phyloP scores from a whole-genome alignment of 2,888 invertebrate genomes.

The Eutolmus rufibarbis region DNA sequence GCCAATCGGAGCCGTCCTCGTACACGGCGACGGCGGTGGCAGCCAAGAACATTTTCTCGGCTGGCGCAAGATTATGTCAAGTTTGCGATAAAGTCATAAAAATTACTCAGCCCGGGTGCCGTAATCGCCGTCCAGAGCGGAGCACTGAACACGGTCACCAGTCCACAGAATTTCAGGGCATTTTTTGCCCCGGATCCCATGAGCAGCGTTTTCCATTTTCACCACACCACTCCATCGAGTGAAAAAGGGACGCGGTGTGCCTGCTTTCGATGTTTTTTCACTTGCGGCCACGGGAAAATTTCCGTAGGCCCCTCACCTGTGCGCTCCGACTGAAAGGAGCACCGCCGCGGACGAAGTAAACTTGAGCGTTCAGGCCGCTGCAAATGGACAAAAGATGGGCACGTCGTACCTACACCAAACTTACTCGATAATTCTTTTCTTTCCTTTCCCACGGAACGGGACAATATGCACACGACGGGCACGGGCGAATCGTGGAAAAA shows the following conservation, averaged over 20 bases:
- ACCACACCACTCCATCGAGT: not conserved
- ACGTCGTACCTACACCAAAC: conserved; percentile 23
- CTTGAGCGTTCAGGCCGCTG: not conserved
- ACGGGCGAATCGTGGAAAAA: not conserved
- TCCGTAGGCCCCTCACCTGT: not conserved
- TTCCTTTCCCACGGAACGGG: conserved; percentile 19
- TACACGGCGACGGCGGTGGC: not conserved
- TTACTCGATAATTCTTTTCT: conserved; percentile 28
- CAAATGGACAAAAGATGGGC: not conserved
- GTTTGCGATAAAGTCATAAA: not conserved
- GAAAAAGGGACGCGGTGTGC: not conserved
- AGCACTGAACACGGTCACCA: not conserved
- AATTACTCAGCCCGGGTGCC: not conserved
- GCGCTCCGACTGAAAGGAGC: not conserved
- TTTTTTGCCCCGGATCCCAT: not conserved
- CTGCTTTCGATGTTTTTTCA: not conserved
- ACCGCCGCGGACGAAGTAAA: not conserved
- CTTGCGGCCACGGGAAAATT: not conserved
- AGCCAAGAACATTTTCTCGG: not conserved
- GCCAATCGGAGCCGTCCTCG: not conserved
- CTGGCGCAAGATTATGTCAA: not conserved
- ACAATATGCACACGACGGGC: conserved; percentile 26
- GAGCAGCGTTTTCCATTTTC: not conserved
- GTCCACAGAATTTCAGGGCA: not conserved
- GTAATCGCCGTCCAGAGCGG: not conserved